phyloP scores from a whole-genome alignment of 2,888 invertebrate species.

The Dorcus hopei region DNA sequence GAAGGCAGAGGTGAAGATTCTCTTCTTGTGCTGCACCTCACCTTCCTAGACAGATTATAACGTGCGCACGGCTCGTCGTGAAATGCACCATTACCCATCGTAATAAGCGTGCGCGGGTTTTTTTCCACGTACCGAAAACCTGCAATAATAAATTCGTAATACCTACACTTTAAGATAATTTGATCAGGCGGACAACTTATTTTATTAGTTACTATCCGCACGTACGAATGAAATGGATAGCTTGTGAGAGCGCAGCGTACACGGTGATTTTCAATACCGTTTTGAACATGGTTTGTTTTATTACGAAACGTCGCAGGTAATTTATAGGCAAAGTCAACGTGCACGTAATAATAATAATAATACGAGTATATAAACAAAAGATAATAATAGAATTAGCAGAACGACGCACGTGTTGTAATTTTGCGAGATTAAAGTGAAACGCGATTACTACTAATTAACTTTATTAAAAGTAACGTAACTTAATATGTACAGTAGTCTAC shows the following conservation, averaged over 20 bases:
- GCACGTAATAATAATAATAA: too few species aligned
- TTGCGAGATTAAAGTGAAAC: too few species aligned
- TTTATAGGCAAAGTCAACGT: not conserved
- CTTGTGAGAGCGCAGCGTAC: too few species aligned
- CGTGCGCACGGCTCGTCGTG: not conserved
- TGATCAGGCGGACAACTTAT: not conserved
- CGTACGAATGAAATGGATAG: too few species aligned
- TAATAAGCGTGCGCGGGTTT: not conserved
- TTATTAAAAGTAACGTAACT: too few species aligned
- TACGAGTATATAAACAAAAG: not conserved
- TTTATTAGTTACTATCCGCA: too few species aligned
- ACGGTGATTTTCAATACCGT: too few species aligned
- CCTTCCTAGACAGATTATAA: too few species aligned
- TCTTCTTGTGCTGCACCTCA: not conserved
- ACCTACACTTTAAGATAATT: not conserved
- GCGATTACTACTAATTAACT: too few species aligned
- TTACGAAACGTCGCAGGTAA: not conserved
- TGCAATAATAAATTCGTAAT: slow-evolving; percentile 1
- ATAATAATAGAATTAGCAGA: not conserved
- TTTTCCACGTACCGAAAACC: not conserved
- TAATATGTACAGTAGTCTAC: too few species aligned
- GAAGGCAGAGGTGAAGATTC: slow-evolving; percentile 6
- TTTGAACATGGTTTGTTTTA: not conserved
- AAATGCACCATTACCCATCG: not conserved
- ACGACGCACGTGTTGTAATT: too few species aligned